phyloP scores from a whole-genome alignment of 1,140 invertebrate species.

The Meloidogyne hapla region DNA sequence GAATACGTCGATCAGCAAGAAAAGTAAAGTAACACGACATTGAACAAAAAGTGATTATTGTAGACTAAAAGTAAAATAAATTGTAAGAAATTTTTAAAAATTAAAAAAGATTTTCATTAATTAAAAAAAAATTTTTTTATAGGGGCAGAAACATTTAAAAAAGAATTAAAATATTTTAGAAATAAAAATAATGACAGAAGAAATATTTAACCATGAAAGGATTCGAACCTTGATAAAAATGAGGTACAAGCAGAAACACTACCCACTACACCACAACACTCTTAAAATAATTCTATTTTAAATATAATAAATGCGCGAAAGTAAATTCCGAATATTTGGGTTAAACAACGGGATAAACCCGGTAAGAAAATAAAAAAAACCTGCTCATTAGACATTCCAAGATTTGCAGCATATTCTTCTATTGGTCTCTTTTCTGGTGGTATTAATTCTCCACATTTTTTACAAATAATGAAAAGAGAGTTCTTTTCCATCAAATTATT shows the following conservation, averaged over 20 bases:
- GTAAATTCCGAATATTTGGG: too few relatives aligned
- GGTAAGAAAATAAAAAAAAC: slow-evolving; percentile 20
- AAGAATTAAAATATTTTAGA: too few relatives aligned
- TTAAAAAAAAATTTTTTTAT: slow-evolving; percentile 12
- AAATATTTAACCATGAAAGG: too few relatives aligned
- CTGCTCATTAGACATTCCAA: slow-evolving; percentile 43
- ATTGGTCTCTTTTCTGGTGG: slow-evolving; percentile 30
- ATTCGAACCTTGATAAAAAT: too few relatives aligned
- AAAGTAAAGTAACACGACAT: slow-evolving; percentile 59
- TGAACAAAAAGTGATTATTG: slow-evolving; percentile 57
- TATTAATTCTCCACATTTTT: slow-evolving; percentile 39
- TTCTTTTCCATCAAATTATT: slow-evolving; percentile 19
- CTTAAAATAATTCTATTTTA: too few relatives aligned
- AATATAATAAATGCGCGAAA: too few relatives aligned
- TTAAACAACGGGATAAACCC: too few relatives aligned
- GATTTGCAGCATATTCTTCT: slow-evolving; percentile 35
- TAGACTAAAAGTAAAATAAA: slow-evolving; percentile 50
- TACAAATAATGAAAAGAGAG: slow-evolving; percentile 31
- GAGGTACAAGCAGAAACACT: too few relatives aligned
- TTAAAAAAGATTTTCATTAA: too few relatives aligned
- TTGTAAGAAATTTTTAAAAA: slow-evolving; percentile 46
- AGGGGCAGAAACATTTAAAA: too few relatives aligned
- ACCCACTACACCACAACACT: too few relatives aligned
- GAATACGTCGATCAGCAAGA: slow-evolving; percentile 59
- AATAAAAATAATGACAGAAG: too few relatives aligned